Conservation (phyloP, 2,797 vertebrate species). For the Thripadectes ignobilis region DNA sequence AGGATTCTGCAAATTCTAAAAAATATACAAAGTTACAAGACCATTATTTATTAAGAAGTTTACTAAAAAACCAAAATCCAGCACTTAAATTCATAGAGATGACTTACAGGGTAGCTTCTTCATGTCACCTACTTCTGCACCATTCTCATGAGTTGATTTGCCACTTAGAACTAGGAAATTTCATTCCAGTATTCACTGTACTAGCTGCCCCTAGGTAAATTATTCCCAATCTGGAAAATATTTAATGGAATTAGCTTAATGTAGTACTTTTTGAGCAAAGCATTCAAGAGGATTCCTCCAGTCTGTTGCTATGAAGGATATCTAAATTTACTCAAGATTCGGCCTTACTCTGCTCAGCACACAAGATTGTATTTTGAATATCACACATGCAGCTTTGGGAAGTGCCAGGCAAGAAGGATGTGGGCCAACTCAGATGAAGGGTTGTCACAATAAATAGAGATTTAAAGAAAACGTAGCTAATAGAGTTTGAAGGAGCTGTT, state of each 20-base stretch:
- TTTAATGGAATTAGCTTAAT: not conserved
- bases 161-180: not conserved
- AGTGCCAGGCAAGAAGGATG: not conserved
- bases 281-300: not conserved
- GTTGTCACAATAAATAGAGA: not conserved
- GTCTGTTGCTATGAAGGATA: not conserved
- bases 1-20: not conserved
- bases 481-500: not conserved
- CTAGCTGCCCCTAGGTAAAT: not conserved
- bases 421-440: not conserved
- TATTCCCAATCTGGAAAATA: not conserved
- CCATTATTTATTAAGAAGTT: not conserved
- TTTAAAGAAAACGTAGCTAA: not conserved
- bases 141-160: not conserved
- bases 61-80: not conserved
- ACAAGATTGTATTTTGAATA: not conserved
- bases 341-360: not conserved
- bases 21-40: not conserved
- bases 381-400: not conserved
- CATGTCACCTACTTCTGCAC: not conserved
- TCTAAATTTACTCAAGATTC: not conserved
- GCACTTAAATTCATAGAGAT: not conserved
- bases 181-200: not conserved
- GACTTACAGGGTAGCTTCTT: not conserved
- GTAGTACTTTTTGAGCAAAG: not conserved